Evolutionary conservation across 1,140 invertebrate genomes (phyloP).

Genomic region (Papilio polytes): DNA sequence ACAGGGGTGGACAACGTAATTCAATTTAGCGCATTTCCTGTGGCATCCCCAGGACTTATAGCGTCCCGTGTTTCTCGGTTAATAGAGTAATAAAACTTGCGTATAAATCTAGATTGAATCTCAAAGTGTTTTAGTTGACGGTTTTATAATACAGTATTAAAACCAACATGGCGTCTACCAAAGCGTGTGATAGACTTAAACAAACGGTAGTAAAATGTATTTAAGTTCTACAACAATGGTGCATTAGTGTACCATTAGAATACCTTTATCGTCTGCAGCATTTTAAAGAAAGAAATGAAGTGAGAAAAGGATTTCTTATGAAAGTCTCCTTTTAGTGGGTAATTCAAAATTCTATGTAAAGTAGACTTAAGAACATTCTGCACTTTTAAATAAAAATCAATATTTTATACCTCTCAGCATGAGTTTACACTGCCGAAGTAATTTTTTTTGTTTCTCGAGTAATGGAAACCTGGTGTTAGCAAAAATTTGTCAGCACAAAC

Average conservation of each 20-base stretch:
- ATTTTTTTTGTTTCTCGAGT: too few relatives aligned
- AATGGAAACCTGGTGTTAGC: too few relatives aligned
- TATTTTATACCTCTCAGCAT: not conserved
- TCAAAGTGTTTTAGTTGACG: slow-evolving; percentile 14
- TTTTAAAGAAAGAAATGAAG: not conserved
- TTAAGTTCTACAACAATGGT: not conserved
- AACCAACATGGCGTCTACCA: not conserved
- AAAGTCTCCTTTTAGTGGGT: not conserved
- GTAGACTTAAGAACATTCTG: not conserved
- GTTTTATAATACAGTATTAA: not conserved
- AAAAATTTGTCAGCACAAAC: not conserved
- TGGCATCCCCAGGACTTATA: slow-evolving; percentile 60
- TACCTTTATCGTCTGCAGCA: not conserved
- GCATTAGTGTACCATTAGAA: not conserved
- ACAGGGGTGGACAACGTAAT: slow-evolving; percentile 62
- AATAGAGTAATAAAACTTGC: slow-evolving; percentile 73
- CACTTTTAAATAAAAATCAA: not conserved
- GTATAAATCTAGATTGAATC: slow-evolving; percentile 49
- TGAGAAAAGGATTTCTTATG: not conserved
- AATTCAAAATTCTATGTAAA: not conserved
- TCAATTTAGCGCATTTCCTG: slow-evolving; percentile 72
- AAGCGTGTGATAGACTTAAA: not conserved
- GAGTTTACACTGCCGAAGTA: not conserved
- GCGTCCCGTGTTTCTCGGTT: slow-evolving; percentile 60
- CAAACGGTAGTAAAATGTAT: not conserved